Percentiles rank a stretch among this genome's conserved stretches.
These are phyloP conservation scores for Taphrorychus bicolor DNA, from an alignment of 2,888 invertebrate genomes.

Conservation along the genomic window DNA sequence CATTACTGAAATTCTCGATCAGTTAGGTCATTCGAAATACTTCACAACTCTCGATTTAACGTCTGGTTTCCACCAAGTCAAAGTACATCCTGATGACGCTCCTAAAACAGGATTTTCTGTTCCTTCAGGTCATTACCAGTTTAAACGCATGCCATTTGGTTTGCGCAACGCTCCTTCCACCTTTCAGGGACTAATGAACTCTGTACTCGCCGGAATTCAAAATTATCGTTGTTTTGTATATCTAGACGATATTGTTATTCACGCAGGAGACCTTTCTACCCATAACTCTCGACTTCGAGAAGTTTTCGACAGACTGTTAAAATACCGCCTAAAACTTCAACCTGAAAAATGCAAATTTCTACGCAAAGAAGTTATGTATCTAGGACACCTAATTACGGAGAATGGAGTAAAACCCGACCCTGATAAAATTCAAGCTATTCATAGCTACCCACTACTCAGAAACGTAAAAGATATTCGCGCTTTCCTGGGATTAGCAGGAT, in stretches of 20 bases:
- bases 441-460: conserved; percentile 34
- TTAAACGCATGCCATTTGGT: conserved; percentile 20
- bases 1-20: conserved; percentile 53
- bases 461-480: conserved; percentile 40
- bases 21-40: conserved; percentile 53
- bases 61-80: conserved; percentile 55
- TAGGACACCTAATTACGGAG: conserved; percentile 41
- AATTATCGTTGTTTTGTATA: conserved; percentile 51
- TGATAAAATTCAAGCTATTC: conserved; percentile 30
- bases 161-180: not conserved
- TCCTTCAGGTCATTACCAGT: conserved; percentile 52
- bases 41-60: conserved; percentile 55
- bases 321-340: conserved; percentile 42
- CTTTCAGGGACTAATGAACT: conserved; percentile 49
- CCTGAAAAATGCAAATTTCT: conserved; percentile 42
- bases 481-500: conserved; percentile 43
- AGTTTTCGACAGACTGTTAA: conserved; percentile 43
- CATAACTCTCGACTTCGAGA: conserved; percentile 44
- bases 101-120: conserved; percentile 54
- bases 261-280: conserved; percentile 43
- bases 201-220: conserved; percentile 46
- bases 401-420: conserved; percentile 42
- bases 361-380: conserved; percentile 40
- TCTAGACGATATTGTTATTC: conserved; percentile 53
- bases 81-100: conserved; percentile 40